Evolutionary conservation across 92 coral and sea anemone species (phyloP), one percentile per base, ranked within the genome.

Genomic region (Heliopora coerulea): DNA sequence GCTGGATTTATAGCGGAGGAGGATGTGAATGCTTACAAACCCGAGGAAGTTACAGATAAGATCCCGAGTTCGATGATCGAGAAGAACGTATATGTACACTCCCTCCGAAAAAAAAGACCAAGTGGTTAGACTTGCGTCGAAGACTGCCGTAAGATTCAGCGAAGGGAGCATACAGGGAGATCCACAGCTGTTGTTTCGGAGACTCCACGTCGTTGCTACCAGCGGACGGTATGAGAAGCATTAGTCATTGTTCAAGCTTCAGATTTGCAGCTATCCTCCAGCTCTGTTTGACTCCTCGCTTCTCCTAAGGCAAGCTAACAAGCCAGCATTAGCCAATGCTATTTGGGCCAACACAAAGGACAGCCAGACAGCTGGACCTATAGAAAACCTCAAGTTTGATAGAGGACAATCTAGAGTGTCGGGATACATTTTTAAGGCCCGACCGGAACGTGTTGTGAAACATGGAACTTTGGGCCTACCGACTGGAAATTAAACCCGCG

Each of bases 241-340:
- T 42, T 20, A 66, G 49, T 8, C 48, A 4, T 19, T 81, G 30
- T 83, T 78, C 49, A 32, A 26, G 20, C 52, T 40, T 49, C 87
- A 86, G 59, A 68, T 83, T 83, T 85, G 68, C 69, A 81, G 89
- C 78, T 82, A 62, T 72, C 83, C 89, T 4, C 69, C 86, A 26
- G 69, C 89, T 39, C 69, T 85, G 18, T 85, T 81, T 26, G 86
- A 85, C 41, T 4, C 81, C 0, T 81, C 83, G 15, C 75, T 78
- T 14, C 63, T 82, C 17, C 89, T 81, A 48, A 56, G 80, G 68
- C 37, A 76, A 48, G 86, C 89, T 18, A 73, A 77, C 73, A 85
- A 85, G 35, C 86, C 86, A n/a, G 86, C 60, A 21, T 54, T 77
- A 54, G 89, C 72, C 31, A 86, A 85, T 65, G 83, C 83, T 41